Evolutionary conservation across 2,113 vertebrate species (phyloP), one percentile per base, ranked within the genome.

Genomic region (Sitta europaea): DNA sequence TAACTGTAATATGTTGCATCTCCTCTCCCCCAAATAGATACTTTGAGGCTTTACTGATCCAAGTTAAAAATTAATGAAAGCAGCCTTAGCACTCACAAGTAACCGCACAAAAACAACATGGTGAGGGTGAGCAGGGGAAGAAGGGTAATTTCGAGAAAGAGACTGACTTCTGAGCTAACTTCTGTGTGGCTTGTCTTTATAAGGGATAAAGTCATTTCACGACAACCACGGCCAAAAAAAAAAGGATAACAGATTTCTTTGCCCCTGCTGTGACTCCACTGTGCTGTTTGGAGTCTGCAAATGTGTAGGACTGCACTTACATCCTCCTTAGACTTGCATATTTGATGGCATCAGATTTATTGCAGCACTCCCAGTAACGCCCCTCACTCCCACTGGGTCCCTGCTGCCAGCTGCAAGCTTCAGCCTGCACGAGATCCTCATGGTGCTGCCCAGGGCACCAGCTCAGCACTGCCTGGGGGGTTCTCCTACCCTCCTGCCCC

Each of bases 41-140:
- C 75, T 96, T 75, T 87, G 90, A 92, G 86, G 94, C 84, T 97
- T 95, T 96, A 83, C 86, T 90, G 62, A 83, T 90, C 87, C 72
- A 75, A 83, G 86, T 92, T 40, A 95, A 97, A 97, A 95, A 97
- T 96, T 95, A 92, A 97, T 97, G 95, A 92, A 94, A 90, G 79
- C 82, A 86, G 51, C 73, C 72, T 59, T 88, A 93, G 91, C 94
- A 92, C 89, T 95, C 85, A 88, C 29, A 51, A 66, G 43, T 68
- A 94, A 96, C 96, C 93, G 78, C 95, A 96, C 84, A 79, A 83
- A 89, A 92, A 79, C 23, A 70, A 93, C 86, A 25, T 10, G 27
- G 61, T 50, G 65, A 48, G 57, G 3, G 23, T 40, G 54, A 75
- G 84, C 27, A 31, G 40, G 23, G 80, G 55, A 81, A 86, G 92